Percentiles rank a stretch among this genome's conserved stretches.
phyloP scores from a whole-genome alignment of 2,113 vertebrate species.

The Fregata magnificens region DNA sequence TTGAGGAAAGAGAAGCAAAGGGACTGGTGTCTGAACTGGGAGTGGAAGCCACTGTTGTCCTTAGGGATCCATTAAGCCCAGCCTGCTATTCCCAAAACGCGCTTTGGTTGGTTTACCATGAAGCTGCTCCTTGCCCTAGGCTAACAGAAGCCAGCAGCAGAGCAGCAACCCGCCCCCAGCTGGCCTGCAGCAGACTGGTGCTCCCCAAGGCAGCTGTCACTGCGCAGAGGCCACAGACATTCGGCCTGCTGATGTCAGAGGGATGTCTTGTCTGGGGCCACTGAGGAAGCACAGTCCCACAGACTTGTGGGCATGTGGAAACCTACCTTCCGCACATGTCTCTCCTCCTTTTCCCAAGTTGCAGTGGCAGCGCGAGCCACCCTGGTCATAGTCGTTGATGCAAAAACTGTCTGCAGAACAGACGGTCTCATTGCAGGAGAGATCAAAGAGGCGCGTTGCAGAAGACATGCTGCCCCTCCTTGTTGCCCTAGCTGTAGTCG shows the following conservation, averaged over 20 bases:
- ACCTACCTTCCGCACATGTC: conserved; percentile 83
- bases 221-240: too few relatives aligned
- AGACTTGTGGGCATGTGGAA: fast-evolving
- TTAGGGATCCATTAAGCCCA: neutral
- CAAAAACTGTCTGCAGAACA: conserved; percentile 93
- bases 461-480: conserved; percentile 20
- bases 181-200: too few relatives aligned
- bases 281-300: too few relatives aligned
- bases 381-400: conserved; percentile 81
- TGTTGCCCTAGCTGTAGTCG: neutral
- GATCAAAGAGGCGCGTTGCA: conserved; percentile 70
- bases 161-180: too few relatives aligned
- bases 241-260: too few relatives aligned
- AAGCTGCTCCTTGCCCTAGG: neutral
- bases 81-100: fast-evolving
- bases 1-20: neutral
- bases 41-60: neutral
- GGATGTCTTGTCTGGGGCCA: too few relatives aligned
- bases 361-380: conserved; percentile 91
- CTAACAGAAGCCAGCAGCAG: neutral
- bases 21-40: fast-evolving
- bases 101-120: neutral
- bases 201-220: too few relatives aligned
- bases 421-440: conserved; percentile 83
- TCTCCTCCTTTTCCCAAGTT: conserved; percentile 87